Evolutionary conservation across 2,797 vertebrate species (phyloP), one percentile per base, ranked within the genome.

Genomic region (Xenopus petersii): DNA sequence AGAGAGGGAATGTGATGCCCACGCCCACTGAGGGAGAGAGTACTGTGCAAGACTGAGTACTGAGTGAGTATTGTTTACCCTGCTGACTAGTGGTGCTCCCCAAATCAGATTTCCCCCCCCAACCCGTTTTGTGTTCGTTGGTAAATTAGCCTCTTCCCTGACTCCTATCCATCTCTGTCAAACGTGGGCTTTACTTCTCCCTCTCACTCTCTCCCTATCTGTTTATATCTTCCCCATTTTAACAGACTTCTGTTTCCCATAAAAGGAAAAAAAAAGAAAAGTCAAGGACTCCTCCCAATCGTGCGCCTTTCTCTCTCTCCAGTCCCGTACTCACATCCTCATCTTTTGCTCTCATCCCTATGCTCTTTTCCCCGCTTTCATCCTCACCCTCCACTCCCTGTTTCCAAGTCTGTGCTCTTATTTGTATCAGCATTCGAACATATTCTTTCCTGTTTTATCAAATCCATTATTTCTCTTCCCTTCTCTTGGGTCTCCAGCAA

Each of bases 181-280:
- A 10, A 60, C 17, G 21, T 60, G 58, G 58, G 17, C 33, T 24
- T 60, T 24, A 10, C 9, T 24, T 16, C 15, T 60, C 10, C 21
- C 58, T 60, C 21, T 30, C 4, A 4, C 26, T 63, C 61, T 63
- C 61, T 36, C 58, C 21, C 11, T 60, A 5, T 30, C 24, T 75
- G 73, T 75, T 74, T 75, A 75, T 68, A 75, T 62, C 65, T 75
- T 21, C 36, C 12, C 42, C 12, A 15, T 67, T 56, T 66, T 42
- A 67, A 47, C 54, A 66, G 42, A 60, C 64, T 36, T 75, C 73
- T 75, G 73, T 75, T 75, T 75, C n/a, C 73, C 73, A 68, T 75
- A 75, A 67, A 75, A 68, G 73, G 73, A 46, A 49, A 64, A 48
- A 54, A 60, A 60, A 60, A 33, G 55, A 54, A 54, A 67, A 33